Base-by-base conservation (phyloP, 1,140 invertebrate genomes). In the Tetramorium parvispinum region DNA sequence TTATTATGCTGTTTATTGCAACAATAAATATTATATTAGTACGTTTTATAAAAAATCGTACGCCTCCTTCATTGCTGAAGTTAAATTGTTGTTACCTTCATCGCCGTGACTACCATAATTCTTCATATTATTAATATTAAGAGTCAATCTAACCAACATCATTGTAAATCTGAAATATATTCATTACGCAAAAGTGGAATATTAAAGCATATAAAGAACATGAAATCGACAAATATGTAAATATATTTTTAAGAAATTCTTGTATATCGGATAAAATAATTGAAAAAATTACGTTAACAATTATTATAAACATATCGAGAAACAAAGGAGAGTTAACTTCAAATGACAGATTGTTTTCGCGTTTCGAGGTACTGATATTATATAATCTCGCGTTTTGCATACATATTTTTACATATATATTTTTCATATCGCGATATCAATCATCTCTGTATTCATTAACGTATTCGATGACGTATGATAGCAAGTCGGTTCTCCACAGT, bases 21-120 rank as follows among this genome's bases (percentile, higher is more conserved):
- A 95, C 94, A 95, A 95, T 95, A 95, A 95, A 95, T 95, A 95
- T 94, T 95, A 95, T 95, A 95, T 95, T 94, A 95, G 94, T 95
- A 95, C 94, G 94, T 95, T 95, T 95, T 95, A 95, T 95, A 95
- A 95, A 94, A 66, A 66, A 65, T 92, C 75, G 87, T 61, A 83
- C 85, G 73, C 37, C 87, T 90, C 66, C 82, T 87, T 87, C 51
- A 57, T 6, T 46, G 55, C 21, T 40, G 21, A 13, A 43, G 18
- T 40, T 59, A 75, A 75, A 57, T 11, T 24, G 13, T 59, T 59
- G 18, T 68, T 63, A 65, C 27, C 76, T 79, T 79, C 24, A 43
- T n/a, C 43, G 53, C 24, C 7, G 21, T 40, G 16, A 27, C 24
- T 8, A 40, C 24, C 8, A 79, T 53, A 37, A 63, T 51, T 37